Evolutionary conservation across 2,113 vertebrate species (phyloP).

Genomic region (Gymnocephalus cernua): DNA sequence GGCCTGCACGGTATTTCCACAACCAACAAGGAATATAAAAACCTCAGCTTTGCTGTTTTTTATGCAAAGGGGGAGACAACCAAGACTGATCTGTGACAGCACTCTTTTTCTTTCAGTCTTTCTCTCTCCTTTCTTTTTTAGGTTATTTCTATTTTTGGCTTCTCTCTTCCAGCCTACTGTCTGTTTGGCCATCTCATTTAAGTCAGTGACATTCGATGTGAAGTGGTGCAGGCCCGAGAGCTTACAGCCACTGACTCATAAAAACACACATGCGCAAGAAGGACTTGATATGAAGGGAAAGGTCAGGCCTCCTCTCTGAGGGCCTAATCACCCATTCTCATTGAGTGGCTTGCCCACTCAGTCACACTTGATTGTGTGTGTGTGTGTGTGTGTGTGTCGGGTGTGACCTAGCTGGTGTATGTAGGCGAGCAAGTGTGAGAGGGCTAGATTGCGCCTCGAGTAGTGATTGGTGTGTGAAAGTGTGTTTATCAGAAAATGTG

Average conservation of each 20-base stretch:
- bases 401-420: conserved; percentile 35
- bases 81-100: conserved; percentile 57
- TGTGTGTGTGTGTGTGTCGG: conserved; percentile 35
- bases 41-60: conserved; percentile 60
- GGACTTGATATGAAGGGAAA: conserved; percentile 78
- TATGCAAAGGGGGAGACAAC: conserved; percentile 48
- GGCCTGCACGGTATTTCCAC: conserved; percentile 54
- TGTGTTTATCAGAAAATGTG: conserved; percentile 50
- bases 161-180: conserved; percentile 18
- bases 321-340: conserved; percentile 84
- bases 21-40: conserved; percentile 61
- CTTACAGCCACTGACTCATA: conserved; percentile 75
- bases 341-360: conserved; percentile 76
- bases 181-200: conserved; percentile 70
- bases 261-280: conserved; percentile 76
- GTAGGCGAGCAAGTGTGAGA: conserved; percentile 41
- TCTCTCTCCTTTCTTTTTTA: conserved; percentile 2
- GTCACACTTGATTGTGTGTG: conserved; percentile 72
- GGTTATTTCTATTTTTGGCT: background rate
- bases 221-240: conserved; percentile 67
- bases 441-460: conserved; percentile 46
- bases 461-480: conserved; percentile 41
- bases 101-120: conserved; percentile 1
- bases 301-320: conserved; percentile 81
- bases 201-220: conserved; percentile 82